These are phyloP conservation scores for Zapus hudsonius DNA, from an alignment of 2,113 vertebrate genomes.

Conservation along the genomic window DNA sequence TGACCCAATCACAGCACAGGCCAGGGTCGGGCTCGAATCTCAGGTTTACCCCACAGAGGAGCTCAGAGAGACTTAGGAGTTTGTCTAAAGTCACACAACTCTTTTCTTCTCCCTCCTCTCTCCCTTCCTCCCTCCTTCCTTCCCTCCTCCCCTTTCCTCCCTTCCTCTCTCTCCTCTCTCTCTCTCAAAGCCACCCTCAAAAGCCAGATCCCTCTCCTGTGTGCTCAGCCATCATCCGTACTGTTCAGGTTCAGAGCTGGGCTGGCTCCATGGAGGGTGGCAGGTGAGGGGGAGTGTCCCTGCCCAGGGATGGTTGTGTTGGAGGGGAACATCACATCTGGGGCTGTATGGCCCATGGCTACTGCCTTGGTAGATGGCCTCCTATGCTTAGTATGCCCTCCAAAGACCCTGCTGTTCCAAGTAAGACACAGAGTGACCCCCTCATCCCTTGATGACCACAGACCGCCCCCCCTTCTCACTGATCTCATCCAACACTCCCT, in stretches of 20 bases:
- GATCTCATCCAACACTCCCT: neutral
- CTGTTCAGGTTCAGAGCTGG: accelerated
- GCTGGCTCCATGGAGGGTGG: neutral
- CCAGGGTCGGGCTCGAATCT: neutral
- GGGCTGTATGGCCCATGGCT: neutral
- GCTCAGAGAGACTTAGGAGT: neutral
- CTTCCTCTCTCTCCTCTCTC: too few species aligned
- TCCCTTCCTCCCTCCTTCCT: too few species aligned
- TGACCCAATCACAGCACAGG: neutral
- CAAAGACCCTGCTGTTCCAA: too few species aligned
- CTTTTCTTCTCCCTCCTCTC: too few species aligned
- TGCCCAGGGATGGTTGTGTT: neutral
- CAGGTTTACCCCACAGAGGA: too few species aligned
- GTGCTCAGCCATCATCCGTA: neutral
- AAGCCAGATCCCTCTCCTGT: neutral
- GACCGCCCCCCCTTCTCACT: neutral
- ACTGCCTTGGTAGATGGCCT: neutral
- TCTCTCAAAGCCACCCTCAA: neutral
- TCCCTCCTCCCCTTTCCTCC: too few species aligned
- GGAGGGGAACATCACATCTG: neutral
- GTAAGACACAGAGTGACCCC: neutral
- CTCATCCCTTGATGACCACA: neutral
- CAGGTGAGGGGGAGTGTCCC: neutral
- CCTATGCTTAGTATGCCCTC: neutral
- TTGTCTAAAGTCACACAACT: neutral